These are phyloP conservation scores for Abscondita cerata DNA, from an alignment of 2,888 invertebrate species.

Conservation along the genomic window DNA sequence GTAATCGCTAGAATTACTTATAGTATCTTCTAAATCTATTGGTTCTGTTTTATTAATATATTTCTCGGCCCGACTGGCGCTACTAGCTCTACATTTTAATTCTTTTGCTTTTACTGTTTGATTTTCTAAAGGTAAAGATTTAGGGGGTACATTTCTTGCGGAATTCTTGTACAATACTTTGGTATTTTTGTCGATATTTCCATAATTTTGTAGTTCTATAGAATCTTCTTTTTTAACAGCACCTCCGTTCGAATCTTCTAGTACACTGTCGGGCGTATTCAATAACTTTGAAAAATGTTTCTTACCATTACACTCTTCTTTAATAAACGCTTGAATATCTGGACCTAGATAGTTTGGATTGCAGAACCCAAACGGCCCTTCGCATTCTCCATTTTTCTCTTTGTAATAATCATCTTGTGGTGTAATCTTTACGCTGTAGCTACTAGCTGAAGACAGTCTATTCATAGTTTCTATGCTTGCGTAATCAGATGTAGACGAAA, in stretches of 20 bases:
- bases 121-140: slow-evolving; percentile 60
- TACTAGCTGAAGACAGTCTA: slow-evolving; percentile 62
- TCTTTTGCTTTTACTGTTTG: slow-evolving; percentile 50
- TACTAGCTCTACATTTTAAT: slow-evolving; percentile 61
- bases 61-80: slow-evolving; percentile 65
- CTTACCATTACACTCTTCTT: slow-evolving; percentile 36
- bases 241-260: slow-evolving; percentile 27
- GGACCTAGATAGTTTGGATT: slow-evolving; percentile 79
- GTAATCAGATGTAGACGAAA: slow-evolving; percentile 77
- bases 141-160: slow-evolving; percentile 57
- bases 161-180: slow-evolving; percentile 52
- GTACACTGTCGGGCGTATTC: slow-evolving; percentile 67
- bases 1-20: slow-evolving; percentile 53
- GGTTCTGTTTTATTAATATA: slow-evolving; percentile 53
- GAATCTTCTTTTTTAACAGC: slow-evolving; percentile 46
- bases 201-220: slow-evolving; percentile 54
- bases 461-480: slow-evolving; percentile 75
- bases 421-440: slow-evolving; percentile 57
- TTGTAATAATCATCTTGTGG: slow-evolving; percentile 52
- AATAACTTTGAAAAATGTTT: slow-evolving; percentile 57
- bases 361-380: slow-evolving; percentile 70
- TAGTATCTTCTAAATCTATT: slow-evolving; percentile 41
- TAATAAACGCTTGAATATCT: slow-evolving; percentile 60
- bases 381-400: slow-evolving; percentile 48
- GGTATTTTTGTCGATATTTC: slow-evolving; percentile 50